These are phyloP conservation scores for Mico argentatus DNA, from an alignment of 2,797 vertebrate species.

Conservation along the genomic window DNA sequence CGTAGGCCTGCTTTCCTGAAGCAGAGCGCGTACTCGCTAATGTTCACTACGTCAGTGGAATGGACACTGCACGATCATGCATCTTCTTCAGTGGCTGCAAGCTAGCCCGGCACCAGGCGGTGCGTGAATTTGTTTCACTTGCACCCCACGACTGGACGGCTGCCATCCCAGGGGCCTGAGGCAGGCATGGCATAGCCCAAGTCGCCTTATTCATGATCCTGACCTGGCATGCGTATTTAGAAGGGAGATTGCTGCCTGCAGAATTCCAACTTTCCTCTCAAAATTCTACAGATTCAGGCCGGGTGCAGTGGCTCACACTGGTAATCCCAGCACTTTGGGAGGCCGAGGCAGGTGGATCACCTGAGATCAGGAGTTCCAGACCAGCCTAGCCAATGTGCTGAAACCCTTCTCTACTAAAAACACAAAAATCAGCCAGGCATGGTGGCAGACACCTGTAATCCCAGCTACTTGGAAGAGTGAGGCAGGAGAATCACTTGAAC, in stretches of 20 bases:
- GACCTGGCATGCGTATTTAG: neutral
- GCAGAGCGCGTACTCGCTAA: rapidly evolving
- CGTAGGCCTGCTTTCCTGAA: rapidly evolving
- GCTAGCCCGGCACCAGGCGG: rapidly evolving
- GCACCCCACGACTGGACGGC: neutral
- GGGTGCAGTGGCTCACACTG: too few species aligned
- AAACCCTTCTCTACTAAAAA: too few species aligned
- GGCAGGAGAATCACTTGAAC: too few species aligned
- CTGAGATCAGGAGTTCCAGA: too few species aligned
- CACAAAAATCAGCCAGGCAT: too few species aligned
- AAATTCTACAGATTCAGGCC: rapidly evolving
- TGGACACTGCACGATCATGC: rapidly evolving
- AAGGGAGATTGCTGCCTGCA: neutral
- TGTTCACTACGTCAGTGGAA: rapidly evolving
- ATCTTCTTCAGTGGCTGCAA: rapidly evolving
- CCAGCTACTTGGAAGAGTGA: too few species aligned
- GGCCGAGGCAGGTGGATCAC: too few species aligned
- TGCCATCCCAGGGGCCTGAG: neutral
- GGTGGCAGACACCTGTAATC: too few species aligned
- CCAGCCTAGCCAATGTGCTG: too few species aligned
- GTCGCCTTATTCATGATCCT: too few species aligned
- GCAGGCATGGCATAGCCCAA: neutral
- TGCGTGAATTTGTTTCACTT: neutral
- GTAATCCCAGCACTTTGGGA: too few species aligned
- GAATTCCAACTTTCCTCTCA: neutral